These are phyloP conservation scores for Perognathus longimembris DNA, from an alignment of 2,113 vertebrate species.

Conservation along the genomic window DNA sequence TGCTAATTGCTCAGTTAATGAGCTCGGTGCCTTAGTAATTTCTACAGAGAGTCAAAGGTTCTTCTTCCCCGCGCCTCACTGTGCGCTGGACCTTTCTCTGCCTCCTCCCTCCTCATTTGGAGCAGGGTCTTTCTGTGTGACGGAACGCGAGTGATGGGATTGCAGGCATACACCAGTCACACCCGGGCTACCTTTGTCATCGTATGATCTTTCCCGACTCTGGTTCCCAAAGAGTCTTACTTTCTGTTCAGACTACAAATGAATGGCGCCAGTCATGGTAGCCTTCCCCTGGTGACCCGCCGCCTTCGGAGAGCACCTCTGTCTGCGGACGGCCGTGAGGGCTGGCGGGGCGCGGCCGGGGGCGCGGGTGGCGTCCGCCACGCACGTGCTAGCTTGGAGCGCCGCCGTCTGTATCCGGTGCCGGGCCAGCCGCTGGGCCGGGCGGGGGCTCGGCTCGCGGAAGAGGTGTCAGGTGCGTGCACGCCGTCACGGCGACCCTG, in stretches of 20 bases:
- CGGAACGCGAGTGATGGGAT: too few species aligned
- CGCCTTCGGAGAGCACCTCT: slow-evolving; percentile 16
- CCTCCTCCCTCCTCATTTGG: not conserved
- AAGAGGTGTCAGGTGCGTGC: too few species aligned
- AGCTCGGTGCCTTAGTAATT: not conserved
- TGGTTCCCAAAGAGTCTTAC: not conserved
- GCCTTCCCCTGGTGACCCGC: not conserved
- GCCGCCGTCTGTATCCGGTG: not conserved
- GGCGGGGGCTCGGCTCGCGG: not conserved
- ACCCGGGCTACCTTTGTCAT: not conserved
- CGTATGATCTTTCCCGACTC: slow-evolving; percentile 3
- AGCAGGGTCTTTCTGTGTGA: not conserved
- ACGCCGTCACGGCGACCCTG: too few species aligned
- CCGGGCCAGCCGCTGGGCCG: not conserved
- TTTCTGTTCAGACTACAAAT: slow-evolving; percentile 35
- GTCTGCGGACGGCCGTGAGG: not conserved
- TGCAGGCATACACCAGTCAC: too few species aligned
- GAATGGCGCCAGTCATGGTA: slow-evolving; percentile 23
- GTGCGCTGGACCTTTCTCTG: not conserved
- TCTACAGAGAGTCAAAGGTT: not conserved
- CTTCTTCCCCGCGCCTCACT: not conserved
- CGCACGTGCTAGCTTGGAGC: not conserved
- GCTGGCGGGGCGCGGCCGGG: too few species aligned
- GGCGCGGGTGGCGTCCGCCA: not conserved
- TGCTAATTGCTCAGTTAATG: not conserved